phyloP scores from a whole-genome alignment of 2,888 invertebrate species.

The Pachymerium ferrugineum region DNA sequence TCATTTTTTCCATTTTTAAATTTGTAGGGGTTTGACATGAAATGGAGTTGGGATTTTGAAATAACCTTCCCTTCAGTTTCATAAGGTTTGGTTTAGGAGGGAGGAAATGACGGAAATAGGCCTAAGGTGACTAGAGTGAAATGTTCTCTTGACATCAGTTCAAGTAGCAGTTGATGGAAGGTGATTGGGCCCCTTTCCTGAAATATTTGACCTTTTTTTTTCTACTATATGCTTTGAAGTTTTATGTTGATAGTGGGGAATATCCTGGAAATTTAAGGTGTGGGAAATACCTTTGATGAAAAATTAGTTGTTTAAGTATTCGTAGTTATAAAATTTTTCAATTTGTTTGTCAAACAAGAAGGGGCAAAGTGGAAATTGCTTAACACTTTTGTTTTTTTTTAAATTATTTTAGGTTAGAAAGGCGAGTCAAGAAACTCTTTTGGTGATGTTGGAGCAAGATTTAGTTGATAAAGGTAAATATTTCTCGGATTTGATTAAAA shows the following conservation, averaged over 20 bases:
- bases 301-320: no score
- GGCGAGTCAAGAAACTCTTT: constrained; percentile 58
- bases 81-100: not conserved
- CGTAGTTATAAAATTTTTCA: no score
- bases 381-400: not conserved
- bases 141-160: constrained; percentile 3
- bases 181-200: not conserved
- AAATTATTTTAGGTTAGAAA: constrained; percentile 55
- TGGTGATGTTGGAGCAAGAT: constrained; percentile 60
- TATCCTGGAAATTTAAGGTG: no score
- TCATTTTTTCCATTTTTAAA: not conserved
- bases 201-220: not conserved
- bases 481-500: not conserved
- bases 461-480: constrained; percentile 52
- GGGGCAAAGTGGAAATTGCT: no score
- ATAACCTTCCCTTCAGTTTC: no score
- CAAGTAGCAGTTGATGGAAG: constrained; percentile 23
- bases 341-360: no score
- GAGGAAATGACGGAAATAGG: not conserved
- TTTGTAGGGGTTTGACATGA: constrained; percentile 9
- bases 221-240: no score
- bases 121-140: not conserved
- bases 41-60: not conserved
- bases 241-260: no score
- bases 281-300: no score